Conservation (phyloP, 64 coral and sea anemone genomes). For the Platygyra sinensis region DNA sequence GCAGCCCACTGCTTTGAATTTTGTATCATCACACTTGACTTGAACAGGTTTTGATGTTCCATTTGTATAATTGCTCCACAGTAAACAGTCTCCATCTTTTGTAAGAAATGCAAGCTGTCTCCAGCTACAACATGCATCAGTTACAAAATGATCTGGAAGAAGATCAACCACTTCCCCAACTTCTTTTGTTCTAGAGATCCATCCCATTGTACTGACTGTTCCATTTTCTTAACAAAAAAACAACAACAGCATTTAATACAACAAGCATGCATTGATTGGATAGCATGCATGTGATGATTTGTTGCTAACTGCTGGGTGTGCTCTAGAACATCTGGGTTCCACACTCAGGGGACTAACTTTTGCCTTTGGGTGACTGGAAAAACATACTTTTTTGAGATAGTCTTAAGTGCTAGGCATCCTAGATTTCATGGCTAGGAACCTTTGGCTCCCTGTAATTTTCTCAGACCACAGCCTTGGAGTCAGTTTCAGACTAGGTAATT, state of each 20-base stretch:
- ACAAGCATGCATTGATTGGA: no score
- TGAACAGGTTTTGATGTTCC: conserved; percentile 26
- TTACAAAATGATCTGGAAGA: conserved; percentile 52
- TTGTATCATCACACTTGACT: neutral
- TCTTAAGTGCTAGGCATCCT: no score
- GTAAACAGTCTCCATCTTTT: conserved; percentile 21
- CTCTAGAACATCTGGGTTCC: no score
- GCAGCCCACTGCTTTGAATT: conserved; percentile 44
- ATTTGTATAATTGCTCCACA: conserved; percentile 66
- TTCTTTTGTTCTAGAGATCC: conserved; percentile 50
- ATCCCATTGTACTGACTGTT: conserved; percentile 46
- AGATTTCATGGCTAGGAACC: no score
- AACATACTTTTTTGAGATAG: no score
- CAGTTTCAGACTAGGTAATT: no score
- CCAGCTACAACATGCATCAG: conserved; percentile 55
- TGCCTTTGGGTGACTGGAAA: no score
- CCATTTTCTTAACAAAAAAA: conserved; percentile 55
- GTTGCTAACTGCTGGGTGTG: no score
- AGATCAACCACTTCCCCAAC: conserved; percentile 39
- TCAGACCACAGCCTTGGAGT: no score
- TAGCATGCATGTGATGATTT: no score
- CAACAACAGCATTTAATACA: neutral
- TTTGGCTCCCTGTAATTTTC: no score
- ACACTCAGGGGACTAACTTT: no score
- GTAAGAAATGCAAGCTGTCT: conserved; percentile 51